Base-by-base conservation (phyloP, 35 echinoderm and acorn worm species). In the Apostichopus californicus region DNA sequence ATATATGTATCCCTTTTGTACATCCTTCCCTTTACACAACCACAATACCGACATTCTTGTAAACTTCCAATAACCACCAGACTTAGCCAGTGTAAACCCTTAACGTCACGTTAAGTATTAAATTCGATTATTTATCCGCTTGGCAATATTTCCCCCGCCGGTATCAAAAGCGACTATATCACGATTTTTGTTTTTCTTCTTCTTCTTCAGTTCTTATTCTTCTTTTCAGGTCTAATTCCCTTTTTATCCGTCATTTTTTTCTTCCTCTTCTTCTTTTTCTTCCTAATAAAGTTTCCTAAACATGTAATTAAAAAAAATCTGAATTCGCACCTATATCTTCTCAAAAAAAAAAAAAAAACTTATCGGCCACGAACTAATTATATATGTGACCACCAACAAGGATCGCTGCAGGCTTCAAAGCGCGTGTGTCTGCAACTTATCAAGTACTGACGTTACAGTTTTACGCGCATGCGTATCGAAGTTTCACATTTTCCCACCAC, bases 221-320 rank as follows among this genome's bases (percentile, higher is more conserved):
- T 58, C 15, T n/a, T 85, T 10, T 17, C 55, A 17, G 57, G 54
- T 60, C 57, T 81, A 58, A 56, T 59, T 56, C 55, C 54, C 20
- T 22, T 22, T 85, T 85, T 75, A 75, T 75, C 71, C 71, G 71
- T 75, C 71, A 18, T 85, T 58, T 81, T 81, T 85, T 85, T 17
- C 17, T 54, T 59, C 81, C 55, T 59, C 17, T 85, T 56, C 54
- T 25, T 85, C 24, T 55, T 81, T 81, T 15, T 85, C n/a, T 11
- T 85, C 21, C 81, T 59, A 85, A 57, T 85, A 85, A 83, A 58
- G 55, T 58, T 85, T 85, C 81, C 55, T 58, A 85, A 85, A 85
- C 81, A 85, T 85, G 81, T 85, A 85, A 85, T 85, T 85, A 85
- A 85, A 85, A 81, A 85, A 85, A 58, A 58, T 85, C 53, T 25